Evolutionary conservation across 2,888 invertebrate species (phyloP), one percentile per base, ranked within the genome.

Genomic region (Venustoraphidia nigricollis): DNA sequence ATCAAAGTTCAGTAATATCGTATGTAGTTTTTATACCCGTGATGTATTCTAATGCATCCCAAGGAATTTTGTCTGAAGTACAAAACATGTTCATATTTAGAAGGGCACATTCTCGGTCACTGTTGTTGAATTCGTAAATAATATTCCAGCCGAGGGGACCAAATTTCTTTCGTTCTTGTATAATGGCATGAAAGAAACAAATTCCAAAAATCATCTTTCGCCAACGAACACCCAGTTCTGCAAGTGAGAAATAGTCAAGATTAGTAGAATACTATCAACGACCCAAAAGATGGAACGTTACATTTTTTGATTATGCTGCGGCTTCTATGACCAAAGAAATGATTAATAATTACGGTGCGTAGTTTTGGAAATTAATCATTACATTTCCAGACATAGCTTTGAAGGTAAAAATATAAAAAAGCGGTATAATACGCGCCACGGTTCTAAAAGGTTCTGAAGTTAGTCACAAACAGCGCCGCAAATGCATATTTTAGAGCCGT

Each of bases 91-190:
- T 82, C 47, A 94, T 67, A 53, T 91, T 93, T 54, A 83, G 73
- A 54, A 91, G 75, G 2, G 91, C 91, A 62, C 93, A 93, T 55
- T 90, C 84, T 38, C 93, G 76, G 64, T 95, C 94, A 57, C 87
- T 91, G 61, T 92, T 90, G 62, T 86, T 93, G 63, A 94, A 95
- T 61, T 92, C 92, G 60, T 95, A 95, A 0, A 82, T 75, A 51
- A 92, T 92, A 64, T 94, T 94, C 92, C 93, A 94, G 0, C 94
- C 94, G 0, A 80, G 62, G 0, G 94, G 85, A 0, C 94, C 94
- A 63, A 92, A 94, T 62, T 92, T 93, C 55, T 89, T 83, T 41
- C 95, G 73, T 62, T 94, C 94, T 63, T 92, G 85, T n/a, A 93
- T 79, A 34, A 93, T 77, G 0, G 88, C 92, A 66, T 95, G 94